These are phyloP conservation scores for Oligia strigilis DNA, from an alignment of 2,888 invertebrate species.

Conservation along the genomic window DNA sequence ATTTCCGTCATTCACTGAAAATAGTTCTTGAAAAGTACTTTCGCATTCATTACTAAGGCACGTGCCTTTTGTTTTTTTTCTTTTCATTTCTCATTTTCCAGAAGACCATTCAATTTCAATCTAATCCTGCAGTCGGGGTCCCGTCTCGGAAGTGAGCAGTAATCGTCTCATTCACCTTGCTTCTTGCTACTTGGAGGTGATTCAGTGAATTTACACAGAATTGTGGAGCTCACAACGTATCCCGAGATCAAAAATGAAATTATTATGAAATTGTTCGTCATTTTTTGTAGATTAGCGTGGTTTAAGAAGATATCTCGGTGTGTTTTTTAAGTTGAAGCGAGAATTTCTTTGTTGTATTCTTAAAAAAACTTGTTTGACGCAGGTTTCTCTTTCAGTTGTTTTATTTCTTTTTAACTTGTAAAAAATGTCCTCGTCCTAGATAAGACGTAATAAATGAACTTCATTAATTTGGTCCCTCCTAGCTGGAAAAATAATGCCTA, in stretches of 20 bases:
- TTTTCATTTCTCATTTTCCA: constrained; percentile 70
- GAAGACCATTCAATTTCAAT: constrained; percentile 83
- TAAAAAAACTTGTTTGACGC: constrained; percentile 1
- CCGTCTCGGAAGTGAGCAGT: constrained; percentile 78
- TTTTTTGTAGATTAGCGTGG: constrained; percentile 36
- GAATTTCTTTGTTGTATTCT: constrained; percentile 3
- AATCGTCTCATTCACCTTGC: constrained; percentile 76
- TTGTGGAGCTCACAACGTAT: constrained; percentile 67
- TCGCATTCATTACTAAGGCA: constrained; percentile 30
- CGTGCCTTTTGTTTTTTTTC: constrained; percentile 33
- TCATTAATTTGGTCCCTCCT: constrained; percentile 50
- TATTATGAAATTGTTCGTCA: constrained; percentile 59
- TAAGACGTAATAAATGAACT: constrained; percentile 47
- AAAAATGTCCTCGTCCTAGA: constrained; percentile 24
- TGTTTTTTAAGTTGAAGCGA: constrained; percentile 9
- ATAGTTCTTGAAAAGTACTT: constrained; percentile 48
- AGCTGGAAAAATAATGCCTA: constrained; percentile 35
- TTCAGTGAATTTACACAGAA: constrained; percentile 72
- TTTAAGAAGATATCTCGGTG: constrained; percentile 5
- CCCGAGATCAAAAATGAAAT: constrained; percentile 69
- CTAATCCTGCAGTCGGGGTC: constrained; percentile 77
- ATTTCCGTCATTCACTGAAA: constrained; percentile 37
- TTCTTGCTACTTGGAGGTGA: constrained; percentile 65
- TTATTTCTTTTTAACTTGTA: constrained; percentile 30
- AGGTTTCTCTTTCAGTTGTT: constrained; percentile 17